Base-by-base conservation (phyloP, 2,113 vertebrate genomes). In the Phyllostomus discolor region DNA sequence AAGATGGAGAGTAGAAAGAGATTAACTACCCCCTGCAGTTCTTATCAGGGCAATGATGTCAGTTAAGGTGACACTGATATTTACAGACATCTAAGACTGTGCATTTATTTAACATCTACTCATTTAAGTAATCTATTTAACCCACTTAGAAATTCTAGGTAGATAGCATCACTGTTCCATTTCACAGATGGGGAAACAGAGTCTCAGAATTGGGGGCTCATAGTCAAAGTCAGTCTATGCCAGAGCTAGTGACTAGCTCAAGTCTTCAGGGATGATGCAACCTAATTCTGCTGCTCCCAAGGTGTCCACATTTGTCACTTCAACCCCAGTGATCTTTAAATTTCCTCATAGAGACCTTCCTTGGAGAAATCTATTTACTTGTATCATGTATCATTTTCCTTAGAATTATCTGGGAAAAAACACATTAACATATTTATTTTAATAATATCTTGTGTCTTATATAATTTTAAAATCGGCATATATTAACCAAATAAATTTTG, bases 401-500 rank as follows among this genome's bases (percentile, higher is more conserved):
- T 43, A 81, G 7, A 50, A 67, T 69, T 80, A 38, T 89, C 3
- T 87, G 59, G 66, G 22, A 59, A 72, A 54, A 90, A 72, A 80
- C 14, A 31, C 33, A 88, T 54, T 70, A 67, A 62, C 78, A 8
- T 5, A 75, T 43, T 73, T 26, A 69, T 90, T 88, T 85, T 89
- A 88, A 79, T 73, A 83, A 62, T 43, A 75, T 41, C 19, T 83
- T 95, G n/a, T 52, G 2, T 70, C 48, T 90, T 76, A 59, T 2
- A 22, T 59, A 73, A 91, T 85, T 81, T 93, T 64, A 76, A 93
- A 94, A 89, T 91, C 35, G 52, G 33, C 43, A 80, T 64, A 28
- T 72, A 33, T 93, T 80, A 82, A 64, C 59, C 79, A 85, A 87
- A 93, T 35, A 78, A 14, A 67, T 76, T 91, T 94, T 73, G 48